These are phyloP conservation scores for Hypotaenidia okinawae DNA, from an alignment of 2,797 vertebrate genomes.

Conservation along the genomic window DNA sequence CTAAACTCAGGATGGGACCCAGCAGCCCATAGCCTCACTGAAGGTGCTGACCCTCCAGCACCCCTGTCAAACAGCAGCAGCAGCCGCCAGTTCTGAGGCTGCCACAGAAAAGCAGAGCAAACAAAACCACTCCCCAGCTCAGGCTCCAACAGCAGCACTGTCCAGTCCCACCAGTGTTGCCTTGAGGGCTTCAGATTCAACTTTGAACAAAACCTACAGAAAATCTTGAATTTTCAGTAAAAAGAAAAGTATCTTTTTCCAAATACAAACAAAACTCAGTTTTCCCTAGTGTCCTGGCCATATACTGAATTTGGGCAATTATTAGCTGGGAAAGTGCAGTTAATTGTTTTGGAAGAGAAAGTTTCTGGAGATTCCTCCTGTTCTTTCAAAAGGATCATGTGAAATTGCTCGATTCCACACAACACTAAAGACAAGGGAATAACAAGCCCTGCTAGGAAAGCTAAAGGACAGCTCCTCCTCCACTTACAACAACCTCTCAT, in stretches of 20 bases:
- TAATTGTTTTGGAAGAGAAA: neutral
- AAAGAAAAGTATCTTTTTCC: neutral
- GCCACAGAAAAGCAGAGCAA: neutral
- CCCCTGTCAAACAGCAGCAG: accelerated
- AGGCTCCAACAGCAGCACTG: neutral
- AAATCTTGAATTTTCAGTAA: neutral
- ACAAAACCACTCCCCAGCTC: neutral
- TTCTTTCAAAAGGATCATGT: neutral
- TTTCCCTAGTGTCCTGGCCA: neutral
- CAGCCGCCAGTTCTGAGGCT: neutral
- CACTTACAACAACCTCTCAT: conserved; percentile 9
- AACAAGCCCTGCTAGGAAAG: conserved; percentile 27
- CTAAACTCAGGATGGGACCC: neutral
- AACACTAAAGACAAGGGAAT: neutral
- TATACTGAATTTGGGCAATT: neutral
- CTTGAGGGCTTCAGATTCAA: neutral
- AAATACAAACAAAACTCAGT: neutral
- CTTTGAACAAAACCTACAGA: neutral
- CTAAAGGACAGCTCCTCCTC: conserved; percentile 29
- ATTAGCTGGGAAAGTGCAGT: neutral
- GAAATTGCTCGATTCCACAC: conserved; percentile 34
- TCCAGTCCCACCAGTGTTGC: neutral
- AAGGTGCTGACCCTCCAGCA: accelerated
- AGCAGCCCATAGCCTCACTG: accelerated
- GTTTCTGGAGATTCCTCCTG: neutral